These are phyloP conservation scores for Tipula helvola DNA, from an alignment of 2,888 invertebrate species.

Conservation along the genomic window DNA sequence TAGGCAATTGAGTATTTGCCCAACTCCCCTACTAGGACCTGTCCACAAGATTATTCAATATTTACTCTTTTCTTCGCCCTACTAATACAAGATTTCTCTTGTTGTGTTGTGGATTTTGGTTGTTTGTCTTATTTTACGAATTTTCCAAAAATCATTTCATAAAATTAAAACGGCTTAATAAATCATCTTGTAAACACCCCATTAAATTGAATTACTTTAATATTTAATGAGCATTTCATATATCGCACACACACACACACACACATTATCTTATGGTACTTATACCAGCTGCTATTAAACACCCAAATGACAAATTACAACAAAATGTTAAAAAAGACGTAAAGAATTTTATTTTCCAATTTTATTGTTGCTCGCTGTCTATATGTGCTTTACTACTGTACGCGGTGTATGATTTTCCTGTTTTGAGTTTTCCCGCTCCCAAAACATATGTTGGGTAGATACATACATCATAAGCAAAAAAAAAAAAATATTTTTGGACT, in stretches of 20 bases:
- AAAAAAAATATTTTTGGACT: neutral
- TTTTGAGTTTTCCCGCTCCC: neutral
- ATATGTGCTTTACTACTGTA: neutral
- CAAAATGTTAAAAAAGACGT: neutral
- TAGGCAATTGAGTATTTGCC: too few species aligned
- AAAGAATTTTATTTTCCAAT: neutral
- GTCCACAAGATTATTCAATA: too few species aligned
- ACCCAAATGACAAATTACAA: neutral
- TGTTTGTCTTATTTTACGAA: neutral
- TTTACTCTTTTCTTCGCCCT: too few species aligned
- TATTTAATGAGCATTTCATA: neutral
- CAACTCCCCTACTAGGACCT: too few species aligned
- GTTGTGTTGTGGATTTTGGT: too few species aligned
- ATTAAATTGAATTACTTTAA: neutral
- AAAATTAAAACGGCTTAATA: neutral
- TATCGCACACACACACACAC: too few species aligned
- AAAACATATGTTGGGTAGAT: neutral
- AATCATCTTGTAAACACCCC: neutral
- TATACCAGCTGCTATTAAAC: neutral
- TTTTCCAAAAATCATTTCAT: neutral
- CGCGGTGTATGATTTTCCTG: neutral
- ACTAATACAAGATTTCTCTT: too few species aligned
- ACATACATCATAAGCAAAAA: neutral
- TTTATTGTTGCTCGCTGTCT: neutral
- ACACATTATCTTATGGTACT: neutral